Base-by-base conservation (phyloP, 2,797 vertebrate genomes). In the Lutra lutra region DNA sequence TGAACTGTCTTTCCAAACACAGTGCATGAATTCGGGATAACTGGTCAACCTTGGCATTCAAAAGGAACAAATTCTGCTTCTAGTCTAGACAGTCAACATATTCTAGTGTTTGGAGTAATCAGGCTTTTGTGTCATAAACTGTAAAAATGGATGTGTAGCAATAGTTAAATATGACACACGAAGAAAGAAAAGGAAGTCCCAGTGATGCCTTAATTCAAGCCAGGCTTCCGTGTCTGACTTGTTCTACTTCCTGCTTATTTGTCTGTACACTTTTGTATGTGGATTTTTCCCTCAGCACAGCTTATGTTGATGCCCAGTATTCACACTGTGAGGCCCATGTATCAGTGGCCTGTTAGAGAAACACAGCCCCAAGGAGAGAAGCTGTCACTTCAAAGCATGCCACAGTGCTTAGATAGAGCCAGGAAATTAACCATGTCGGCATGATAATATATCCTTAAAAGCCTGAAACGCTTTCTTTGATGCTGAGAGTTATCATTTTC, bases 401-500 rank as follows among this genome's bases (percentile, higher is more conserved):
- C 95, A 90, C 11, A 92, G 75, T 46, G 96, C 89, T 97, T 96
- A 96, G 89, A 80, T 23, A 86, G 1, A 84, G 86, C 35, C 91
- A 89, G 94, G 80, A 86, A 96, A 95, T 94, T 89, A 86, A 89
- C 92, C 94, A 62, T 86, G 90, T 95, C 38, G 0, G 40, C 27
- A 1, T 23, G 83, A 88, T 70, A 64, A 38, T 94, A 82, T 95
- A 95, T 98, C 96, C 97, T 98, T 97, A 96, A 96, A 97, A 98
- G 94, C 90, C 89, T 15, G 43, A 94, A 98, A 97, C 95, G 64
- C 75, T 58, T 97, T 98, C 97, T 89, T 88, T 92, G 95, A 77
- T 95, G 98, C 78, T 97, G 88, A 97, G 96, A 95, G 90, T 97
- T 97, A 98, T 95, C 96, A 96, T 51, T 96, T 82, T 96, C 58